These are phyloP conservation scores for Sinocyclocheilus anshuiensis DNA, from an alignment of 2,113 vertebrate genomes.

Conservation along the genomic window DNA sequence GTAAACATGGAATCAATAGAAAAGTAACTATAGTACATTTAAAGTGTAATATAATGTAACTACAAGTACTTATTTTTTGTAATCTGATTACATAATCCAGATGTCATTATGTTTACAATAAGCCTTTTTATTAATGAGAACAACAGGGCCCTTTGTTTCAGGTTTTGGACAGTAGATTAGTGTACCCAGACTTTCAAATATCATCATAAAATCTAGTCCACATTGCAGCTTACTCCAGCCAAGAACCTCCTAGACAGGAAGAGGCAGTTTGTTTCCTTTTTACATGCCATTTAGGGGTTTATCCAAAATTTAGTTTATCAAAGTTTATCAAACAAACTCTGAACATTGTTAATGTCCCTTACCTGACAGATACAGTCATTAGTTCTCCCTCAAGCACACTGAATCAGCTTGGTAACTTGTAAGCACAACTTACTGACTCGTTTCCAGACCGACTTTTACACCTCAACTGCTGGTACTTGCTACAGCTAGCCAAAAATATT, in stretches of 20 bases:
- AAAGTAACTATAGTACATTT: background rate
- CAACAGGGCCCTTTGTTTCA: background rate
- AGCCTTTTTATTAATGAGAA: background rate
- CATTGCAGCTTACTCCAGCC: background rate
- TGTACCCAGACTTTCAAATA: background rate
- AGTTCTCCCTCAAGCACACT: background rate
- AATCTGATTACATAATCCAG: too few species aligned
- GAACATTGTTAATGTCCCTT: background rate
- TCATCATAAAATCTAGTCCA: background rate
- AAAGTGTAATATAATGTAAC: too few species aligned
- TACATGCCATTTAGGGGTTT: background rate
- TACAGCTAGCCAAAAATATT: background rate
- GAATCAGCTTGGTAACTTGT: too few species aligned
- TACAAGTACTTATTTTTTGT: too few species aligned
- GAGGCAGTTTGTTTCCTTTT: background rate
- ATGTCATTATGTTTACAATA: background rate
- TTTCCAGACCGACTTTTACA: background rate
- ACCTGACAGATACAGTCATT: too few species aligned
- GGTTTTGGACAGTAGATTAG: background rate
- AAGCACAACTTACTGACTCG: background rate
- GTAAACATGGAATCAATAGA: background rate
- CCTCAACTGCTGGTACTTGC: background rate
- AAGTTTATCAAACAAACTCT: background rate
- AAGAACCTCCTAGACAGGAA: background rate
- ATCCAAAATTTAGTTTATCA: too few species aligned